Evolutionary conservation across 2,113 vertebrate genomes (phyloP), one percentile per base, ranked within the genome.

Genomic region (Sceloporus tristichus): DNA sequence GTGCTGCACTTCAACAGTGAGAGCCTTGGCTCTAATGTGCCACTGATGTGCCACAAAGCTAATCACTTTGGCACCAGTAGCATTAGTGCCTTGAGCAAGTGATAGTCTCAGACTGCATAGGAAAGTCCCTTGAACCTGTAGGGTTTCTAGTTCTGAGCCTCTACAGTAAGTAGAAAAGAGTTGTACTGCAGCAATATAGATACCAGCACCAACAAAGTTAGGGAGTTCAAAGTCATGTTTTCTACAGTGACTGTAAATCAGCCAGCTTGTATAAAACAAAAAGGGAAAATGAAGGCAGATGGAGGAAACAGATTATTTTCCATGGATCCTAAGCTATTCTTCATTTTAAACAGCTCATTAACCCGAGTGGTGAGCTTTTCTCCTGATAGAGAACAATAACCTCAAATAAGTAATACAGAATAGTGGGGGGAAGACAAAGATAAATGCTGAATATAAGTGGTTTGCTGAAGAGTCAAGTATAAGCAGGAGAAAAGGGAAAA

Each of bases 271-370:
- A 82, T 90, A 77, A 91, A 91, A 18, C 25, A 81, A 88, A 54
- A 88, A 71, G 19, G 4, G 91, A 88, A 91, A 92, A 38, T 19
- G 92, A 91, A 94, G 70, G 93, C 73, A 95, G 95, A 96, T 94
- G 84, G 90, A 93, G 94, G 86, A 73, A 93, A 87, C 80, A 96
- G 94, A 96, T 96, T 94, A 95, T 90, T 91, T 91, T 77, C 76
- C 53, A 86, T 87, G 92, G 91, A 90, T 93, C 27, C 14, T 86
- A 86, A 88, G 59, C 84, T 96, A 93, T 97, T 97, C 95, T 97
- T 97, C 93, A 95, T 95, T 97, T 97, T 96, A 97, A 97, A 90
- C 91, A 96, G 93, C 92, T 97, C 96, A 94, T 96, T 96, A 96
- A 96, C 97, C 96, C 97, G 95, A 94, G 85, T 95, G 92, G 93